A percentile compares a stretch with the other conserved stretches of the same genome.
phyloP scores from a whole-genome alignment of 2,797 vertebrate species.

The Linurgus olivaceus region DNA sequence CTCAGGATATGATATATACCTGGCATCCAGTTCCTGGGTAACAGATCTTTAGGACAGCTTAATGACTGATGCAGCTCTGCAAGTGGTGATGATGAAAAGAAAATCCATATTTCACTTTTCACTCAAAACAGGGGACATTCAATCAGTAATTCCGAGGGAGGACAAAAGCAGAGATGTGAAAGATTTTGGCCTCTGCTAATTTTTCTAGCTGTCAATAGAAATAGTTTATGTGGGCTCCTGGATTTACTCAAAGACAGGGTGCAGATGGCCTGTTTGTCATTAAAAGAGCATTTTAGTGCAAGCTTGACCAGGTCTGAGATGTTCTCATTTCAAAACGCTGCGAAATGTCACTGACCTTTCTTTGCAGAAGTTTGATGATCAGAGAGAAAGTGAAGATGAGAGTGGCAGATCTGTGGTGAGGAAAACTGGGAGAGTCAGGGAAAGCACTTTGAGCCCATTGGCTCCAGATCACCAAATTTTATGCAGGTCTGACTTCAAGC shows the following conservation, averaged over 20 bases:
- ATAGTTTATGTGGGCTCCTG: background rate
- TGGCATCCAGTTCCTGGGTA: slow-evolving; percentile 50
- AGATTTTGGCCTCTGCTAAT: slow-evolving; percentile 32
- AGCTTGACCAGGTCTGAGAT: background rate
- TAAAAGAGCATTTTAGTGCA: slow-evolving; percentile 34
- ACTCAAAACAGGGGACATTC: slow-evolving; percentile 50
- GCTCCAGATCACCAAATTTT: background rate
- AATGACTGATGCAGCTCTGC: slow-evolving; percentile 67
- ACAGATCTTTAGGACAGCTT: slow-evolving; percentile 70
- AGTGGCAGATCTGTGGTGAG: background rate
- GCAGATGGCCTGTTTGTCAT: background rate
- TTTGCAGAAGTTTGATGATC: background rate
- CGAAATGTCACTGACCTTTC: background rate
- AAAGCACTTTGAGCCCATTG: background rate
- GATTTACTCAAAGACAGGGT: background rate
- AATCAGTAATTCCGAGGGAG: slow-evolving; percentile 47
- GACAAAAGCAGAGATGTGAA: slow-evolving; percentile 29
- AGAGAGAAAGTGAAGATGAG: background rate
- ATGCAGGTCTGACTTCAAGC: background rate
- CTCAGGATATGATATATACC: slow-evolving; percentile 47
- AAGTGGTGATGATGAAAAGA: slow-evolving; percentile 61
- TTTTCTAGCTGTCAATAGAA: slow-evolving; percentile 47
- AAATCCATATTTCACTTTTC: slow-evolving; percentile 69
- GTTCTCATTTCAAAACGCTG: background rate
- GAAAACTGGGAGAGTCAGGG: background rate